Conservation (phyloP, 2,888 invertebrate species). For the Chrysina gloriosa region DNA sequence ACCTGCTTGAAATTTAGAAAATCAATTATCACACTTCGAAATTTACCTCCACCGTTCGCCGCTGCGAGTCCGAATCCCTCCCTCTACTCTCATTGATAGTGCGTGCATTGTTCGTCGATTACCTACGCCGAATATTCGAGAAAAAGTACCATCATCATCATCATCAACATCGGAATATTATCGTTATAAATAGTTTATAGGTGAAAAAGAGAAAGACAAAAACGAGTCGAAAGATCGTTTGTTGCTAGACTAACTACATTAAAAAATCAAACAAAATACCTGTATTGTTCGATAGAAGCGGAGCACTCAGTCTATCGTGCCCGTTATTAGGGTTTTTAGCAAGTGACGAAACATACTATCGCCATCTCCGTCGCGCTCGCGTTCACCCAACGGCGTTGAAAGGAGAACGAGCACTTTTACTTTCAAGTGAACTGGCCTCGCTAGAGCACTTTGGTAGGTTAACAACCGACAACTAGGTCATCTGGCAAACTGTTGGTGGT, state of each 20-base stretch:
- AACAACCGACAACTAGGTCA: constrained; percentile 85
- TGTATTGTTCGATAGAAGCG: constrained; percentile 40
- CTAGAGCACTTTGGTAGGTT: constrained; percentile 70
- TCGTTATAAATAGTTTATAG: constrained; percentile 11
- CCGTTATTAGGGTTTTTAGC: constrained; percentile 45
- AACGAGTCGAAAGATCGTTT: not conserved
- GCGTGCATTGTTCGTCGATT: constrained; percentile 13
- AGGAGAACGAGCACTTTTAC: constrained; percentile 68
- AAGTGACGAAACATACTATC: constrained; percentile 43
- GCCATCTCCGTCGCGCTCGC: constrained; percentile 41
- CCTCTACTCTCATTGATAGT: constrained; percentile 10
- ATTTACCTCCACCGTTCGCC: constrained; percentile 22
- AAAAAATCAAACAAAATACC: constrained; percentile 40
- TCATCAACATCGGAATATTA: constrained; percentile 2
- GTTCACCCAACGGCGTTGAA: constrained; percentile 49
- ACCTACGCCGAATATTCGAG: not conserved
- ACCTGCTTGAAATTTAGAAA: constrained; percentile 38
- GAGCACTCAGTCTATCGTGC: constrained; percentile 32
- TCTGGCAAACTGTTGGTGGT: constrained; percentile 73
- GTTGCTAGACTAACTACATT: constrained; percentile 29
- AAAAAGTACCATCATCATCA: not conserved
- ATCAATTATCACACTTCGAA: constrained; percentile 37
- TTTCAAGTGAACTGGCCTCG: constrained; percentile 72
- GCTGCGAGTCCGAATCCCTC: not conserved
- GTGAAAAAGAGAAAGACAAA: constrained; percentile 8